Evolutionary conservation across 2,113 vertebrate species (phyloP), one percentile per base, ranked within the genome.

Genomic region (Cyprinodon tularosa): DNA sequence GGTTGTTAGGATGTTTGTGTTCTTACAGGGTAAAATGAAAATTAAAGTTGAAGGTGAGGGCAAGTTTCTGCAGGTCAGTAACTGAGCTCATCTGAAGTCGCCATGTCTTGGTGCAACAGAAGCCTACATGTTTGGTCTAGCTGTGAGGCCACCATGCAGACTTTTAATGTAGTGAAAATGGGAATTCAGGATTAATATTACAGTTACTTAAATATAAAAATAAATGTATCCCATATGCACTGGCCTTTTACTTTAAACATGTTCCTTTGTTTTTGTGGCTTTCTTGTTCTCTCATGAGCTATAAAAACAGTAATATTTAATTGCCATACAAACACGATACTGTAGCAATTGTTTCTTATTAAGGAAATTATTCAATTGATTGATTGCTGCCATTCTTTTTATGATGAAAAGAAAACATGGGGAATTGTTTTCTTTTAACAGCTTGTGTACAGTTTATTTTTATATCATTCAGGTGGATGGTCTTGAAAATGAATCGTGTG

Each of bases 401-500:
- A 91, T 82, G 78, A 93, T 86, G 74, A 93, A 88, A 92, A 92
- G 90, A 93, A 93, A 93, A 94, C 83, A 86, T 87, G 69, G 79
- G 84, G 73, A 93, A 89, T 90, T 86, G 92, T 94, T 94, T 93
- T 92, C 89, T 94, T 93, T 92, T 80, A 92, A 94, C 89, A 86
- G 88, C 95, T 93, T 94, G 93, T 96, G 94, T 95, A 96, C 95
- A 96, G 95, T 95, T 96, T 96, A 95, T 95, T 95, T 96, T 96
- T 95, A 93, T 95, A 96, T 93, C 89, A 93, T 95, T 95, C 86
- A 89, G 91, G 92, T 95, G 92, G 91, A 90, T 84, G 90, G 93
- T 93, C 90, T 91, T 90, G 90, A 90, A 89, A 91, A 92, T 70
- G 71, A 92, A 91, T 87, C 83, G 80, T 9, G 69, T 93, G 88